Conservation (phyloP, 2,888 invertebrate species). For the Zhuqinia jingwanae region DNA sequence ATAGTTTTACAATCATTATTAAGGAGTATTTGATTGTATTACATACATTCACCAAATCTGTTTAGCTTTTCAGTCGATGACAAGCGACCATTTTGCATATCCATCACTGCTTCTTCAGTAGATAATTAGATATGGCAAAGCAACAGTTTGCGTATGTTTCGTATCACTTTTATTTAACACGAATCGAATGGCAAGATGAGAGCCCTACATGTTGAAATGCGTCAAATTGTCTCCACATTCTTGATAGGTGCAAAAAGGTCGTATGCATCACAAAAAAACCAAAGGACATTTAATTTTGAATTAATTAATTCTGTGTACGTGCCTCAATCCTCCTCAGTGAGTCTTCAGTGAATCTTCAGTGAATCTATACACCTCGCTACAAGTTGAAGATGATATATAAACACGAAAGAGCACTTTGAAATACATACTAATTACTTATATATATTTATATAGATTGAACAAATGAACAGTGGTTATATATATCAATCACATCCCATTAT, state of each 20-base stretch:
- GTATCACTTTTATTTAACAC: too few species aligned
- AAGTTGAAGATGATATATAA: conserved; percentile 2
- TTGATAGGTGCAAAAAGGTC: conserved; percentile 33
- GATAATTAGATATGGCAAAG: too few species aligned
- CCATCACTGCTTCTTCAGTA: too few species aligned
- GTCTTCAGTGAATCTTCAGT: not conserved
- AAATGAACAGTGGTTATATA: not conserved
- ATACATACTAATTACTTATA: not conserved
- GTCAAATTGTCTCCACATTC: conserved; percentile 36
- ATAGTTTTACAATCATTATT: too few species aligned
- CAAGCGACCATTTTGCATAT: too few species aligned
- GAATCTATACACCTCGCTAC: too few species aligned
- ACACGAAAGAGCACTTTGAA: too few species aligned
- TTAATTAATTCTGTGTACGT: conserved; percentile 33
- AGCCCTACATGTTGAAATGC: not conserved
- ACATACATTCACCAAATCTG: too few species aligned
- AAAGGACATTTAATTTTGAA: conserved; percentile 4
- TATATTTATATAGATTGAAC: too few species aligned
- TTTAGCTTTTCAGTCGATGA: too few species aligned
- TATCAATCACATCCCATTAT: not conserved
- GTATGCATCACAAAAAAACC: not conserved
- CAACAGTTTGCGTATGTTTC: too few species aligned
- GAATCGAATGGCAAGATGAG: not conserved
- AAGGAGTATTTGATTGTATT: too few species aligned
- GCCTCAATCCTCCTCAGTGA: not conserved